Conservation (phyloP, 2,888 invertebrate species). For the Agrypnus murinus region DNA sequence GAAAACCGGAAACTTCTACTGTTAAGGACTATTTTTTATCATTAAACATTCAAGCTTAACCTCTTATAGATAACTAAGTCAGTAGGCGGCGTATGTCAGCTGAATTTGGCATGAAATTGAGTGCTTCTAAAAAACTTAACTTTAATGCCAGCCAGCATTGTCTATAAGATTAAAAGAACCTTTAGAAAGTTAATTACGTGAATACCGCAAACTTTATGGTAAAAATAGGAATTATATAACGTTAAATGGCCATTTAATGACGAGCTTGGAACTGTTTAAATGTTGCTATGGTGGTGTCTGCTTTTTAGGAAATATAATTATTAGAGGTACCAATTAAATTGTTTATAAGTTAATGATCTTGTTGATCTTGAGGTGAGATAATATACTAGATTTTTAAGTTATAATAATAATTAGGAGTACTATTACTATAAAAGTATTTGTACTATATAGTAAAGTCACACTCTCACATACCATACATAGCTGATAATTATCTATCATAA, state of each 20-base stretch:
- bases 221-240: neutral
- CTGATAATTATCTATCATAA: too few relatives aligned
- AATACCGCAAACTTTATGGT: neutral
- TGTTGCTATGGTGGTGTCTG: neutral
- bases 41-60: neutral
- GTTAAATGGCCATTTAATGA: neutral
- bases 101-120: constrained; percentile 5
- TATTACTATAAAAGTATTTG: too few relatives aligned
- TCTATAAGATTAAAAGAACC: neutral
- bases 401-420: too few relatives aligned
- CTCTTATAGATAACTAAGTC: neutral
- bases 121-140: neutral
- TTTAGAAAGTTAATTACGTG: constrained; percentile 11
- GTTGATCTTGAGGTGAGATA: too few relatives aligned
- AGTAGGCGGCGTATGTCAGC: neutral
- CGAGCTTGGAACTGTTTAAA: neutral
- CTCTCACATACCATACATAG: too few relatives aligned
- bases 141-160: neutral
- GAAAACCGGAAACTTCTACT: constrained; percentile 18
- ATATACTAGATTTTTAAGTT: too few relatives aligned
- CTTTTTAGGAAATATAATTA: too few relatives aligned
- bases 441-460: too few relatives aligned
- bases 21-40: neutral
- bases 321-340: too few relatives aligned
- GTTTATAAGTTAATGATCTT: too few relatives aligned